Conservation (phyloP, 1,140 invertebrate genomes). For the Vanessa tameamea region DNA sequence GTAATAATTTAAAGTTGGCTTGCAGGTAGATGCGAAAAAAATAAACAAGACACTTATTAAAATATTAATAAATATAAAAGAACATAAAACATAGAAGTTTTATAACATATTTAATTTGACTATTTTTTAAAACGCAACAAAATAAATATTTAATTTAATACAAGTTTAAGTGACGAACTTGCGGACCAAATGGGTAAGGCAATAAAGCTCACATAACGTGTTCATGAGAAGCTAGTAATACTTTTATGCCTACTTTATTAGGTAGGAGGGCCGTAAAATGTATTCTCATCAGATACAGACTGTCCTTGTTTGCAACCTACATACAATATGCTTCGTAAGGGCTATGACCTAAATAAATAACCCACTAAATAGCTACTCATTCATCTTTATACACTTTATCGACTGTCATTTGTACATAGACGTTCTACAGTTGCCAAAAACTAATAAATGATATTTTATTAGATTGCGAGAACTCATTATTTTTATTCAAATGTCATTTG, state of each 20-base stretch:
- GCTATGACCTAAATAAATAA: background rate
- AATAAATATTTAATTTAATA: background rate
- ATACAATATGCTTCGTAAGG: constrained; percentile 13
- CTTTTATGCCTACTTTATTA: constrained; percentile 66
- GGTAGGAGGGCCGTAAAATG: constrained; percentile 58
- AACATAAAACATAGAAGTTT: too few species aligned
- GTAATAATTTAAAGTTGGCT: too few species aligned
- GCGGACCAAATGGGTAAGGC: constrained; percentile 34
- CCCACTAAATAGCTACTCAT: background rate
- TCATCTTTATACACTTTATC: background rate
- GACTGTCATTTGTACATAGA: too few species aligned
- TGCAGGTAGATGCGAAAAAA: too few species aligned
- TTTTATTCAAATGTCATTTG: too few species aligned
- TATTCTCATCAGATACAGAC: constrained; percentile 53
- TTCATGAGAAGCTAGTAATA: constrained; percentile 38
- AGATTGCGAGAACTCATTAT: too few species aligned
- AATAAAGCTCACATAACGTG: constrained; percentile 51
- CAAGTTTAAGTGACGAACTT: constrained; percentile 22
- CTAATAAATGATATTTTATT: too few species aligned
- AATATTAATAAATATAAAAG: too few species aligned
- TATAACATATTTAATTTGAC: too few species aligned
- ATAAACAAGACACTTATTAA: too few species aligned
- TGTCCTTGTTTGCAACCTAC: constrained; percentile 27
- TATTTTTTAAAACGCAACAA: too few species aligned
- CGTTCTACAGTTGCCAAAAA: too few species aligned